Percentiles rank a stretch among this genome's conserved stretches.
Evolutionary conservation across 1,140 invertebrate genomes (phyloP).

Genomic region (Chelonus insularis): DNA sequence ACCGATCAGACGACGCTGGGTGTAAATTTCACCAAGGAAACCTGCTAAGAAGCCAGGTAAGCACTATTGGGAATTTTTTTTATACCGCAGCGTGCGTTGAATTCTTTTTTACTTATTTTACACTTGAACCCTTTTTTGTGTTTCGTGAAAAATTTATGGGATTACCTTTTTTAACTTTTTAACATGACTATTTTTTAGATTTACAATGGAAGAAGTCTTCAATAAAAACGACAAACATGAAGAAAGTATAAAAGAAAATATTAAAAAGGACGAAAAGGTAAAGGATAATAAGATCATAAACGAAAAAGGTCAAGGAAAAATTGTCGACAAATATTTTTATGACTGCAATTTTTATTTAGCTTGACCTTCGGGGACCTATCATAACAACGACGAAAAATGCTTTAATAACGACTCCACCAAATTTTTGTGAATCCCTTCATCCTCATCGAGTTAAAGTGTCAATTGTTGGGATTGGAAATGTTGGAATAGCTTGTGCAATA

Average conservation of each 20-base stretch:
- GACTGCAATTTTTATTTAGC: neutral
- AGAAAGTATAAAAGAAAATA: too few species aligned
- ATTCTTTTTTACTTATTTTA: neutral
- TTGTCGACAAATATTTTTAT: conserved; percentile 10
- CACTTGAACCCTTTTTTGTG: neutral
- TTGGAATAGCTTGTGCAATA: conserved; percentile 48
- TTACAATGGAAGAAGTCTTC: too few species aligned
- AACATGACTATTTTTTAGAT: too few species aligned
- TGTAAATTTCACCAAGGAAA: conserved; percentile 20
- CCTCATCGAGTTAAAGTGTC: conserved; percentile 47
- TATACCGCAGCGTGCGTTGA: conserved; percentile 22
- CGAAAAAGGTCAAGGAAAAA: neutral
- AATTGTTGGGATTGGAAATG: conserved; percentile 46
- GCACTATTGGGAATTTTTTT: conserved; percentile 15
- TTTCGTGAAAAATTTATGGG: too few species aligned
- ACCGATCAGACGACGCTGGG: conserved; percentile 16
- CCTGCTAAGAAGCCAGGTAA: conserved; percentile 20
- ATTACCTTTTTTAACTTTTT: too few species aligned
- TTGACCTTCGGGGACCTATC: neutral
- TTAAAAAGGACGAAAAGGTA: too few species aligned
- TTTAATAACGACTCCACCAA: conserved; percentile 45
- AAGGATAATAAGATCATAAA: neutral
- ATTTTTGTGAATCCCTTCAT: conserved; percentile 39
- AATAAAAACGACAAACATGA: too few species aligned
- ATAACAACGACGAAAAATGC: conserved; percentile 49